These are phyloP conservation scores for Dysidea cf. avara DNA, from an alignment of 37 sponge, comb jelly and placozoan genomes.

Conservation along the genomic window DNA sequence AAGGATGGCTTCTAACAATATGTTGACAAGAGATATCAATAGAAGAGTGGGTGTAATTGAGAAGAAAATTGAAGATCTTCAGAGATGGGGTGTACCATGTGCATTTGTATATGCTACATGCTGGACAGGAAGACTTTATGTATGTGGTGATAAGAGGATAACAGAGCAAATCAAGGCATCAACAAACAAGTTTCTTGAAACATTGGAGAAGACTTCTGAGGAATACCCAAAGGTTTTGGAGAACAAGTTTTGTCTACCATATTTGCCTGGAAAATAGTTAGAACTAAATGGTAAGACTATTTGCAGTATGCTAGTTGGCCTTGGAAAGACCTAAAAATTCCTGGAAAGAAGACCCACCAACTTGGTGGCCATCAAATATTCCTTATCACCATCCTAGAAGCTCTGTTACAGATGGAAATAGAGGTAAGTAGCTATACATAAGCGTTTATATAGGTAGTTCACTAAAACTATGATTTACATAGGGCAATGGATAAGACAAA, in stretches of 20 bases:
- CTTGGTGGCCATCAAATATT: slow-evolving; percentile 56
- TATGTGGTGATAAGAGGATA: slow-evolving; percentile 51
- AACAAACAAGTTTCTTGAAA: slow-evolving; percentile 44
- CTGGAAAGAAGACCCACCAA: slow-evolving; percentile 57
- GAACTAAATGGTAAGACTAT: slow-evolving; percentile 35
- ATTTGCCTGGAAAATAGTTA: slow-evolving; percentile 33
- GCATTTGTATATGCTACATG: slow-evolving; percentile 61
- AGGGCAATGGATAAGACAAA: too few relatives aligned
- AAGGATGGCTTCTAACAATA: too few relatives aligned
- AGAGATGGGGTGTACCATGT: slow-evolving; percentile 57
- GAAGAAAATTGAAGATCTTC: slow-evolving; percentile 64
- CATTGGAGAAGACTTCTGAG: slow-evolving; percentile 3
- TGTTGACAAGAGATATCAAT: slow-evolving; percentile 45
- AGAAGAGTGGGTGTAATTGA: slow-evolving; percentile 66
- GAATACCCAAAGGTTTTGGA: too few relatives aligned
- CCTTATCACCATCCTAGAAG: slow-evolving; percentile 56
- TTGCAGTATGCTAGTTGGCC: slow-evolving; percentile 49
- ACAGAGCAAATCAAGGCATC: slow-evolving; percentile 56
- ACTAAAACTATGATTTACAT: too few relatives aligned
- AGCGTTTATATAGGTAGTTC: too few relatives aligned
- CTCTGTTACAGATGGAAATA: slow-evolving; percentile 33
- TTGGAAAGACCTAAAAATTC: slow-evolving; percentile 42
- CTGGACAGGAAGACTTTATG: slow-evolving; percentile 54
- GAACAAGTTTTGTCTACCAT: too few relatives aligned
- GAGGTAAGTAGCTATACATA: too few relatives aligned